A percentile compares a stretch with the other conserved stretches of the same genome.
These are phyloP conservation scores for Saccopteryx bilineata DNA, from an alignment of 2,113 vertebrate species.

Conservation along the genomic window DNA sequence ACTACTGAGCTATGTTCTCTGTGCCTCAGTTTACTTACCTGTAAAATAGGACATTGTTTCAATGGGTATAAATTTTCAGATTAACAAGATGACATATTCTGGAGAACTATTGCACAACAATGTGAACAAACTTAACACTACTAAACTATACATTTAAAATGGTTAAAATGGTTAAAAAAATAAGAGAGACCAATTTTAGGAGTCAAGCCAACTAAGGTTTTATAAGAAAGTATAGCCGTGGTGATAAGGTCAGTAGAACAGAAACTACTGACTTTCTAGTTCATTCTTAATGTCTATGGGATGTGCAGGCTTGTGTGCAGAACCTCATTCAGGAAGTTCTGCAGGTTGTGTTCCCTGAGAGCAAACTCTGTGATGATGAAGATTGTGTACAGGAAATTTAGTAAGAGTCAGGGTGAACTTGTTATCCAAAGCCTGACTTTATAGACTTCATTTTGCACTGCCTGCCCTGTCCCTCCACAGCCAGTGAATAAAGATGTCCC, in stretches of 20 bases:
- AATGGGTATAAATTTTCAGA: not conserved
- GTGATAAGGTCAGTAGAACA: not conserved
- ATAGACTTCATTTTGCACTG: no score
- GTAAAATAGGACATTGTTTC: not conserved
- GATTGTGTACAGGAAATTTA: not conserved
- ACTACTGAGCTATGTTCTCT: not conserved
- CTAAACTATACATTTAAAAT: not conserved
- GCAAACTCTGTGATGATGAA: not conserved
- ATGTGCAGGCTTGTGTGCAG: not conserved
- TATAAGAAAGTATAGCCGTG: not conserved
- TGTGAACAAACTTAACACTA: not conserved
- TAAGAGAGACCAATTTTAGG: not conserved
- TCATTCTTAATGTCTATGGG: not conserved
- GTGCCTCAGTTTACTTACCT: not conserved
- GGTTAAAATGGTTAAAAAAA: not conserved
- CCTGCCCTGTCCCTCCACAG: not conserved
- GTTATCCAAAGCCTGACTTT: not conserved
- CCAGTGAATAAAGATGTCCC: not conserved
- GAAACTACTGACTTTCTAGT: not conserved
- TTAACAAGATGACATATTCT: conserved; percentile 13
- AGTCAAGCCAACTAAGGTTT: not conserved
- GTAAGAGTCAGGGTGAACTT: not conserved
- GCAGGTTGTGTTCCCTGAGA: not conserved
- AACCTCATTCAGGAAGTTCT: not conserved
- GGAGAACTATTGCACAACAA: not conserved